Evolutionary conservation across 1,140 invertebrate species (phyloP), one percentile per base, ranked within the genome.

Genomic region (Conus betulinus): DNA sequence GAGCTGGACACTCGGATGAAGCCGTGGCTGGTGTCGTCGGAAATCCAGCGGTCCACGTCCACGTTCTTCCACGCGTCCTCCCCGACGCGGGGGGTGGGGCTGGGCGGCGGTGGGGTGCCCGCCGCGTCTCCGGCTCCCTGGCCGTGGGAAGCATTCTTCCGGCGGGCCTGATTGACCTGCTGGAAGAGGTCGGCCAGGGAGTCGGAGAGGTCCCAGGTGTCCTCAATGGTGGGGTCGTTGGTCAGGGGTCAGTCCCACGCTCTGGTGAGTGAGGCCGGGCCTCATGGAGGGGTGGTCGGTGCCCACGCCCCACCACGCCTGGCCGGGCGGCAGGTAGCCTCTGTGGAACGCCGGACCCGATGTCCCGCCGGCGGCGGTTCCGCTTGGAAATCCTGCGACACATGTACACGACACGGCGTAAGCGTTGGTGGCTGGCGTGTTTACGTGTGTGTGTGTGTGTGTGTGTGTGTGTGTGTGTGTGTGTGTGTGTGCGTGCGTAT

Each of bases 191-290:
- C 94, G 13, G 93, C 92, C n/a, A 95, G 90, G 7, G 94, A 95
- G 87, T 95, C 94, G 8, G 92, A 92, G 27, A 95, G 88, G 89
- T 95, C 94, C 94, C 94, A 95, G 6, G 90, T 92, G 11, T 95
- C 94, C 39, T 94, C 93, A 63, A 91, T 81, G 39, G 87, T 84
- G 85, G 7, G 53, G 89, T 15, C 87, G 52, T 91, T 79, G 11
- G 63, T 78, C 20, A 92, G 87, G 87, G 23, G 91, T 90, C 4
- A 93, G 85, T 0, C 91, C 91, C 52, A 91, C 93, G 91, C 90
- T 93, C 84, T 93, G 92, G 79, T 94, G 94, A 25, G 90, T 92
- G 11, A 93, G 57, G 13, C 92, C 87, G 39, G 91, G 91, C 13
- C 92, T 89, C 55, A 94, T 85, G 84, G 91, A 93, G 67, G 67